Conservation (phyloP, 2,888 invertebrate species). For the Tridacna crocea region DNA sequence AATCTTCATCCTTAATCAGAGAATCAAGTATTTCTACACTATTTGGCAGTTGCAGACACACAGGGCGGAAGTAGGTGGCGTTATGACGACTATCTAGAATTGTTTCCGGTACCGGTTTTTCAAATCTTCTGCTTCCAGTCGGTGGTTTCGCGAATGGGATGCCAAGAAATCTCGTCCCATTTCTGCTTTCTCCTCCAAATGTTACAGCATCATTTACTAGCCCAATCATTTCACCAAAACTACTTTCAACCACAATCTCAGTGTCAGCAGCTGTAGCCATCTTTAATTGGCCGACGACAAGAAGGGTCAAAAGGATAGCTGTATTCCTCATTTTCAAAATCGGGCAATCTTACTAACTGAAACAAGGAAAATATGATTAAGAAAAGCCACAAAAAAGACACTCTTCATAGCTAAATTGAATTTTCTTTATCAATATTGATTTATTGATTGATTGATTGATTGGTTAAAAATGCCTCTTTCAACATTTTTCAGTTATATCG, state of each 20-base stretch:
- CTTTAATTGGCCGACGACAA: neutral
- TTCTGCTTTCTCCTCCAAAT: constrained; percentile 18
- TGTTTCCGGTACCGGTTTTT: constrained; percentile 27
- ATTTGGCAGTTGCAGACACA: constrained; percentile 42
- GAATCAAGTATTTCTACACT: constrained; percentile 2
- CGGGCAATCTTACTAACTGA: too few species aligned
- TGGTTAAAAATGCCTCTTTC: too few species aligned
- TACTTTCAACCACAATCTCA: neutral
- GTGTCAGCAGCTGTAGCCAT: neutral
- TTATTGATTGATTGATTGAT: too few species aligned
- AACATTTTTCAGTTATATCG: too few species aligned
- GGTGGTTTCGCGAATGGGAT: constrained; percentile 58
- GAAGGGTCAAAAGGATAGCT: neutral
- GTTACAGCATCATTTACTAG: constrained; percentile 7
- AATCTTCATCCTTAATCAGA: constrained; percentile 92
- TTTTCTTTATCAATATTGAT: too few species aligned
- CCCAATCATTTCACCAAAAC: constrained; percentile 41
- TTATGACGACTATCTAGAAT: constrained; percentile 26
- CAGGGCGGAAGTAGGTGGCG: constrained; percentile 49
- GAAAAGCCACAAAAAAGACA: too few species aligned
- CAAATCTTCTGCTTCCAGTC: constrained; percentile 34
- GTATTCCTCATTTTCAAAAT: too few species aligned
- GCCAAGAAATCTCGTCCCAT: constrained; percentile 40
- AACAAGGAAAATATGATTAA: too few species aligned
- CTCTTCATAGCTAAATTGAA: too few species aligned